phyloP scores from a whole-genome alignment of 2,888 invertebrate genomes.

The Adelphocoris suturalis region DNA sequence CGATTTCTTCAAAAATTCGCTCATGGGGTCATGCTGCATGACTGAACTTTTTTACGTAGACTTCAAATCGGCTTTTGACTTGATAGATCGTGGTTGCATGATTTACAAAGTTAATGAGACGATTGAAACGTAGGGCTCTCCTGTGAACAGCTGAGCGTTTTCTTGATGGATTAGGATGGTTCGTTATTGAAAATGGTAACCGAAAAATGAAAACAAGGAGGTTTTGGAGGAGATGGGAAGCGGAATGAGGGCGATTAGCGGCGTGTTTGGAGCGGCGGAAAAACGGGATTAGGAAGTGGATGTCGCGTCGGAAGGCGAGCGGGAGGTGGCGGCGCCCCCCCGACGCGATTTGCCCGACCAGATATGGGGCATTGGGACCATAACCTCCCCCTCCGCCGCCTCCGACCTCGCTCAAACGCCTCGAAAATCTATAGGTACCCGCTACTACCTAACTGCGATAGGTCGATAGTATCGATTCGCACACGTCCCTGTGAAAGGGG shows the following conservation, averaged over 20 bases:
- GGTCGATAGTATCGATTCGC: not conserved
- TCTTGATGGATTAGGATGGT: too few relatives aligned
- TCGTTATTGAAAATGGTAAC: too few relatives aligned
- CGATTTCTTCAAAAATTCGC: too few relatives aligned
- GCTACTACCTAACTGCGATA: not conserved
- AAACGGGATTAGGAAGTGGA: not conserved
- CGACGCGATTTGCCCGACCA: not conserved
- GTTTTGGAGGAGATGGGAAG: too few relatives aligned
- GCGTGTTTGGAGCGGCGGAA: not conserved
- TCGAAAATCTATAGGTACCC: not conserved
- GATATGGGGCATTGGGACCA: slow-evolving; percentile 22
- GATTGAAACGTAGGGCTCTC: too few relatives aligned
- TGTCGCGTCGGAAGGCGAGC: not conserved
- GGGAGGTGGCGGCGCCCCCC: not conserved
- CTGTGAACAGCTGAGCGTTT: too few relatives aligned
- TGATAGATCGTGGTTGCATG: too few relatives aligned
- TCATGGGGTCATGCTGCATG: too few relatives aligned
- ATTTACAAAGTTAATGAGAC: too few relatives aligned
- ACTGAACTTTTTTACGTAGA: too few relatives aligned
- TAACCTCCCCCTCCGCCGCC: not conserved
- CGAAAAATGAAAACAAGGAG: too few relatives aligned
- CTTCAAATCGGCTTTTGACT: too few relatives aligned
- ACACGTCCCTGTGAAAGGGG: not conserved
- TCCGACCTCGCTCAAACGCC: not conserved
- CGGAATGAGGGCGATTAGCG: not conserved